These are phyloP conservation scores for Oxyruncus cristatus DNA, from an alignment of 2,113 vertebrate species.

Conservation along the genomic window DNA sequence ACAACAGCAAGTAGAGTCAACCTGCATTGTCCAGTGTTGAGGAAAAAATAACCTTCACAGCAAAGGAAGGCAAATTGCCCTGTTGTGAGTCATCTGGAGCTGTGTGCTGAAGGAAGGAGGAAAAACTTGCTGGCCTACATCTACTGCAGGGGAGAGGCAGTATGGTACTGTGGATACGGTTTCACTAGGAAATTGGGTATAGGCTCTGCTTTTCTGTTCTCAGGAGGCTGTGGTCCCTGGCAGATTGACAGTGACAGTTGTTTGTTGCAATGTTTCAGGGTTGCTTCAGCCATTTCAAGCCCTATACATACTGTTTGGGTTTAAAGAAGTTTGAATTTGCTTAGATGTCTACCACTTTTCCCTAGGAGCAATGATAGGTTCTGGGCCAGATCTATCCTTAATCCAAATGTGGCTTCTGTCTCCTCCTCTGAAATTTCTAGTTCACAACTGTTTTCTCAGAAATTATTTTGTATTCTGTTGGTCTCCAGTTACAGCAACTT, in stretches of 20 bases:
- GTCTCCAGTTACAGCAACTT: not conserved
- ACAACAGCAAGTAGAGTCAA: not conserved
- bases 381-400: not conserved
- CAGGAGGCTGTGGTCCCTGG: not conserved
- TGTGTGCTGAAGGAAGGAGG: not conserved
- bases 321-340: not conserved
- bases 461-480: not conserved
- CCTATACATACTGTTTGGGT: not conserved
- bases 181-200: not conserved
- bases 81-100: not conserved
- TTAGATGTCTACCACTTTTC: not conserved
- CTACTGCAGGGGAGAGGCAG: not conserved
- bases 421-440: not conserved
- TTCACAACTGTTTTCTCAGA: not conserved
- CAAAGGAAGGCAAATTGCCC: not conserved
- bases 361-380: not conserved
- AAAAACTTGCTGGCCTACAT: not conserved
- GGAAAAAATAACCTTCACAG: not conserved
- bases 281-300: not conserved
- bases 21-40: not conserved
- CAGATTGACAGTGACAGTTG: not conserved
- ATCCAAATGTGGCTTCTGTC: not conserved
- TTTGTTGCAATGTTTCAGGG: not conserved
- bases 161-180: not conserved
- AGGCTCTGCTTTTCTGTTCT: not conserved